Percentiles rank a stretch among this genome's conserved stretches.
phyloP scores from a whole-genome alignment of 2,888 invertebrate species.

The Blera fallax region DNA sequence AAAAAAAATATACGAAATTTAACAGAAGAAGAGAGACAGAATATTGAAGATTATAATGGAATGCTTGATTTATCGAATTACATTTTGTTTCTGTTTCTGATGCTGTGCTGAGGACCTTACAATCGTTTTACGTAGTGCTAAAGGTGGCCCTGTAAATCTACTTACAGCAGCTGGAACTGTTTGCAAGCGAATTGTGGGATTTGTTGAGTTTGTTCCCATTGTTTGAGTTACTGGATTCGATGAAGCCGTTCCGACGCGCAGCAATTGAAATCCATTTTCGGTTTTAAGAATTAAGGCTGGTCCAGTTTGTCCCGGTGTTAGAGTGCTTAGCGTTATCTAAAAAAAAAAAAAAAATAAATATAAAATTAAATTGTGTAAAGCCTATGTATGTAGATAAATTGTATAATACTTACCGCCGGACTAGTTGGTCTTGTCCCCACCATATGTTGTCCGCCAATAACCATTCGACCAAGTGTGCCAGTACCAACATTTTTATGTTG shows the following conservation, averaged over 20 bases:
- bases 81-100: slow-evolving; percentile 82
- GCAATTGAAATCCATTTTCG: slow-evolving; percentile 96
- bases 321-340: slow-evolving; percentile 94
- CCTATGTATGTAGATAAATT: no score
- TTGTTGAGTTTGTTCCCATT: slow-evolving; percentile 84
- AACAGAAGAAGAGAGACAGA: slow-evolving; percentile 55
- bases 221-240: slow-evolving; percentile 83
- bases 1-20: slow-evolving; percentile 59
- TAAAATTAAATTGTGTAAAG: not conserved
- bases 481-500: slow-evolving; percentile 88
- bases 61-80: slow-evolving; percentile 76
- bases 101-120: slow-evolving; percentile 81
- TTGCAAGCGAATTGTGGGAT: slow-evolving; percentile 90
- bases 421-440: slow-evolving; percentile 91
- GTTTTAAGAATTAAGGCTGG: slow-evolving; percentile 96
- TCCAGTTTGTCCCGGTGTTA: slow-evolving; percentile 93
- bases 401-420: slow-evolving; percentile 84
- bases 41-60: slow-evolving; percentile 65
- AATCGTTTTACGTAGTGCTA: slow-evolving; percentile 85
- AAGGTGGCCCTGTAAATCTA: slow-evolving; percentile 87
- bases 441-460: slow-evolving; percentile 91
- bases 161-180: slow-evolving; percentile 93
- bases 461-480: slow-evolving; percentile 90
- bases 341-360: slow-evolving; percentile 74
- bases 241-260: slow-evolving; percentile 93